Conservation (phyloP, 2,113 vertebrate species). For the Tringa solitaria region DNA sequence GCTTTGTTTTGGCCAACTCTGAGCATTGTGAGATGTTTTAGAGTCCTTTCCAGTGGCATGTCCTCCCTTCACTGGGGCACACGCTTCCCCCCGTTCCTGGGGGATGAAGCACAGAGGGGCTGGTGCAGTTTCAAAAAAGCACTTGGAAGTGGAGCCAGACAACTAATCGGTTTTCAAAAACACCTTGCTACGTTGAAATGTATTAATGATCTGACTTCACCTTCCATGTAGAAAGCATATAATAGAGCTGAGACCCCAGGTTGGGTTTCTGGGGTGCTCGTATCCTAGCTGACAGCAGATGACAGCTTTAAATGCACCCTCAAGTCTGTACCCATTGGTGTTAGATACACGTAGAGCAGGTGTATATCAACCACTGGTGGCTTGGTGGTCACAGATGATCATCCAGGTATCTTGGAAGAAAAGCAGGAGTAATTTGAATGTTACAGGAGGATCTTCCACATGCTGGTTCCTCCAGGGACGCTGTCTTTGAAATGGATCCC, state of each 20-base stretch:
- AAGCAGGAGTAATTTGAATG: background rate
- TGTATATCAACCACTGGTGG: background rate
- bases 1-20: background rate
- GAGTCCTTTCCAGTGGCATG: background rate
- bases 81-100: fast-evolving
- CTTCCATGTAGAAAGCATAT: fast-evolving
- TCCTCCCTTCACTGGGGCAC: background rate
- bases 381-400: background rate
- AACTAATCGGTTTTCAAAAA: background rate
- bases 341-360: background rate
- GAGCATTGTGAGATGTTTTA: background rate
- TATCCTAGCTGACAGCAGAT: background rate
- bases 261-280: background rate
- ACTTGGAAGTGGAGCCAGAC: background rate
- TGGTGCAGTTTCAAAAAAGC: background rate
- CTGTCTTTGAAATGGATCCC: background rate
- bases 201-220: background rate
- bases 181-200: background rate
- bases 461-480: background rate
- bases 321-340: background rate
- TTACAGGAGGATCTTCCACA: background rate
- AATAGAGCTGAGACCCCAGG: background rate
- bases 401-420: background rate
- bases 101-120: background rate
- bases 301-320: background rate